Evolutionary conservation across 1,140 invertebrate genomes (phyloP).

Genomic region (Sitophilus oryzae): DNA sequence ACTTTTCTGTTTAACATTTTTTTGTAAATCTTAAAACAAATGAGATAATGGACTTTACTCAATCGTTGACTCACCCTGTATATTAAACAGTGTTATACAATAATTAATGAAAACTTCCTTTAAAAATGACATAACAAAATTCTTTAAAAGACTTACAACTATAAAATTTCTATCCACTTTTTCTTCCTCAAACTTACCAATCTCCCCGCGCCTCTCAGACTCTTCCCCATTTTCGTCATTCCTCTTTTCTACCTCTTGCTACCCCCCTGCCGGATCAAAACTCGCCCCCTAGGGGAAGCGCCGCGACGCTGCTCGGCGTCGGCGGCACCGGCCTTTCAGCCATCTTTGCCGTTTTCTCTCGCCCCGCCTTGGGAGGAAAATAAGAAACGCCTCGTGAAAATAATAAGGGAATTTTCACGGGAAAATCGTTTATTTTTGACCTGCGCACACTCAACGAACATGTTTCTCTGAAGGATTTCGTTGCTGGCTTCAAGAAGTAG

Average conservation of each 20-base stretch:
- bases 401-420: constrained; percentile 35
- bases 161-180: too few species aligned
- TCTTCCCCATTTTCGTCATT: constrained; percentile 2
- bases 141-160: too few species aligned
- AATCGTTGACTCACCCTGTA: too few species aligned
- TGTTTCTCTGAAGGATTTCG: too few species aligned
- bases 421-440: constrained; percentile 45
- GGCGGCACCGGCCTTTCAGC: constrained; percentile 16
- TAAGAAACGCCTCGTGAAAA: constrained; percentile 31
- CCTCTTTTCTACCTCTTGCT: neutral
- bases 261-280: neutral
- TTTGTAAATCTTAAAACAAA: too few species aligned
- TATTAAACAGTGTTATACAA: too few species aligned
- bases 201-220: neutral
- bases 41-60: too few species aligned
- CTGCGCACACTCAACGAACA: constrained; percentile 40
- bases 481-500: too few species aligned
- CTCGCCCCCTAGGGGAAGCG: neutral
- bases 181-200: too few species aligned
- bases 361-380: constrained; percentile 26
- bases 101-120: too few species aligned
- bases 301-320: neutral
- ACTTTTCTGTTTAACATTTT: too few species aligned
- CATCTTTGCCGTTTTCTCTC: constrained; percentile 27
- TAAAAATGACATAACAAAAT: too few species aligned